Evolutionary conservation across 2,797 vertebrate species (phyloP), one percentile per base, ranked within the genome.

Genomic region (Sternarchorhynchus goeldii): DNA sequence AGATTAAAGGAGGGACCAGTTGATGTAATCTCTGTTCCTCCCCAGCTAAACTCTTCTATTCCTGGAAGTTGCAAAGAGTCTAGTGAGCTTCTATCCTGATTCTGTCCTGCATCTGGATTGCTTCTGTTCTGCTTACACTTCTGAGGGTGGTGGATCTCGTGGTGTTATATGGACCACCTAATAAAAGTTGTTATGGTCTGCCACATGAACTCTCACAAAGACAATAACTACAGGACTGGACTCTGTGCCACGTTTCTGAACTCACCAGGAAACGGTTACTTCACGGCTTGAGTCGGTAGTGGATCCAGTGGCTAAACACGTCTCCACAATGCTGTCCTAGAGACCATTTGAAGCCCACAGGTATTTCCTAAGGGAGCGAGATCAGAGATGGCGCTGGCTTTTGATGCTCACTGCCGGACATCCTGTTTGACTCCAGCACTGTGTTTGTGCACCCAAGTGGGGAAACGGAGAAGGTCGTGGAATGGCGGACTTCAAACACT

Each of bases 11-110:
- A 25, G 60, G 79, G 80, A 77, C 83, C 83, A 80, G 75, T 82
- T 62, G 79, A 84, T 82, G 88, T 89, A 90, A 90, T 89, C 86
- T 86, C 84, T 82, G 87, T 91, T 91, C 87, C 92, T 90, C 90
- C 87, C 82, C 81, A 89, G 89, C 90, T 90, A 89, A 82, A 76
- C 89, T 86, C 74, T 84, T 81, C 85, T 88, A 86, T 90, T 91
- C 86, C 83, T 83, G 86, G 88, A 90, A 83, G 81, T 81, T 66
- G 73, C 67, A 17, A 74, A 59, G 34, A 73, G 60, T 76, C 75
- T 75, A 65, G 76, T 32, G 70, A 82, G 78, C 29, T 32, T 62
- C 73, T 76, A 73, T 57, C 81, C 83, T 86, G 85, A 81, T 79
- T 84, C 45, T 12, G 45, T 2, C 34, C 34, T 36, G 25, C 25